Base-by-base conservation (phyloP, 1,140 invertebrate genomes). In the Lerema accius region DNA sequence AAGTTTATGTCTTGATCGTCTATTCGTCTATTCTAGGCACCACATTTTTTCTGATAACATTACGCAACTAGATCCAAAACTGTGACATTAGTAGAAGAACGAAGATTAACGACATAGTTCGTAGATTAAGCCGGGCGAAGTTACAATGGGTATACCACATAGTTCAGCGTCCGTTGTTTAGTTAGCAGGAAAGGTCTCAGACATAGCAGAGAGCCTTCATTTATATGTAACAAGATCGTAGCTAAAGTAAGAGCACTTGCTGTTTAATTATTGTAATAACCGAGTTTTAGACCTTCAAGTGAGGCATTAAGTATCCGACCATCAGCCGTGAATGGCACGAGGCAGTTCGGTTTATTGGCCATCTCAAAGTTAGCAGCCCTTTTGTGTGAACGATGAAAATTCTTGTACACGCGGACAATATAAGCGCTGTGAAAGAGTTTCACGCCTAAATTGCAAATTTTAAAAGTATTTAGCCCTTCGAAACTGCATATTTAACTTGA, bases 381-480 rank as follows among this genome's bases (percentile, higher is more conserved):
- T 37, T 11, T 37, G 35, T 11, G 35, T 11, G n/a, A 37, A 37
- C 35, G 35, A 37, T 37, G n/a, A 37, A 37, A 37, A 37, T 37
- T 37, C 10, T 37, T 37, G 35, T n/a, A 7, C 35, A 37, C 35
- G 35, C 10, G 35, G 35, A 37, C 35, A 37, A 37, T 37, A 37
- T 37, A 37, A 37, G 35, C 10, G 10, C 11, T 37, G 35, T n/a
- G n/a, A 11, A 37, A 11, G 7, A 7, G 2, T 37, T 32, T 9
- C 28, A 37, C 35, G n/a, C 4, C 35, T 9, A 11, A 37, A 37
- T 37, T 37, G n/a, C 35, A 37, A 37, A 37, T 37, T 37, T 11
- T 37, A 32, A 37, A 3, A 11, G n/a, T 11, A 11, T 37, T 37
- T 37, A 7, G 7, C 28, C 28, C 6, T 32, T 7, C 3, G 28